Evolutionary conservation across 2,888 invertebrate species (phyloP).

Genomic region (Callinectes sapidus): DNA sequence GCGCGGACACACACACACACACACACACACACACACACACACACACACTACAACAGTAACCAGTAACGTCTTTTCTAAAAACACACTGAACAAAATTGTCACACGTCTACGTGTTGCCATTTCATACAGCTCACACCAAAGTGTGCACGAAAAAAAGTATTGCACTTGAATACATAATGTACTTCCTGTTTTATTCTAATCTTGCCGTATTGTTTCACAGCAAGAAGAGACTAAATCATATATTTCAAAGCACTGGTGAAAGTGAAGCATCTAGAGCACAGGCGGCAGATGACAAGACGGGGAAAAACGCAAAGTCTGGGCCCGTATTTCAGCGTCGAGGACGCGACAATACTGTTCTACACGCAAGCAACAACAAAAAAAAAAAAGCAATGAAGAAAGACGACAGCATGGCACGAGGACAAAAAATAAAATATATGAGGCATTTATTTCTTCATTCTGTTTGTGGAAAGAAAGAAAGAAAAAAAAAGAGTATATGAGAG

Average conservation of each 20-base stretch:
- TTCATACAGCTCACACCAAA: not conserved
- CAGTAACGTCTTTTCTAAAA: no score
- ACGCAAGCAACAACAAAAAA: not conserved
- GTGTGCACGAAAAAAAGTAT: no score
- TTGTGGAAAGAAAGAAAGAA: not conserved
- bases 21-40: not conserved
- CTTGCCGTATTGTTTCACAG: no score
- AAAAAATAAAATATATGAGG: not conserved
- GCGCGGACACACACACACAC: not conserved
- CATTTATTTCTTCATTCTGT: not conserved
- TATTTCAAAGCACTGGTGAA: no score
- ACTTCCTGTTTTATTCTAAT: no score
- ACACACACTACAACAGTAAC: not conserved
- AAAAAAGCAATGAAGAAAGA: not conserved
- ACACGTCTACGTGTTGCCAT: not conserved
- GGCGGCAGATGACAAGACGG: not conserved
- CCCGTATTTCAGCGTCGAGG: not conserved
- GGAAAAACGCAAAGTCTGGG: not conserved
- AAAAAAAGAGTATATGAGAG: not conserved
- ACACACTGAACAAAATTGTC: not conserved
- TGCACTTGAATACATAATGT: no score
- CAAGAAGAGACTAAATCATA: no score
- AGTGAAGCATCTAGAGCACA: not conserved
- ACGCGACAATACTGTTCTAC: not conserved
- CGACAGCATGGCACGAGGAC: not conserved